Base-by-base conservation (phyloP, 2,888 invertebrate species). In the Protodeltote pygarga region DNA sequence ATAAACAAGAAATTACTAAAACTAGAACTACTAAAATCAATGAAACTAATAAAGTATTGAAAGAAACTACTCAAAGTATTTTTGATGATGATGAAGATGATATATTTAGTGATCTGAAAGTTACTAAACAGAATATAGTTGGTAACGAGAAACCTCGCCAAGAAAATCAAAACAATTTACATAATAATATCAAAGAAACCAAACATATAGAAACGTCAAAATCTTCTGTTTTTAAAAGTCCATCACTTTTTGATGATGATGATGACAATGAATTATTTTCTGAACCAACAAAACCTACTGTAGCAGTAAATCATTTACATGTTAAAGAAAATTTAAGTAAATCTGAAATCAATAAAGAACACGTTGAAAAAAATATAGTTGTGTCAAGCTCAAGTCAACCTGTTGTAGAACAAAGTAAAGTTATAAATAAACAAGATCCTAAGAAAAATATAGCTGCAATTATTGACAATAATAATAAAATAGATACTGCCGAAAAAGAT, bases 31-130 rank as follows among this genome's bases (percentile, higher is more conserved):
- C 11, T 41, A 51, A 37, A 45, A 10, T 14, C 21, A 53, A 19
- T 33, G 46, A 62, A 24, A 40, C 48, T 17, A 11, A 37, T 14
- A 60, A 54, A 6, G 14, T 42, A 16, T 58, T 27, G 33, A 65
- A 59, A 54, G 48, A 49, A 14, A 60, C 21, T 1, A 13, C 32
- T 42, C 40, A 60, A 46, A 76, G 69, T 49, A 65, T 86, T 34
- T 85, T 88, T 53, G 82, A 82, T 62, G 82, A 82, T 14, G 78
- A 78, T 46, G 83, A 78, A 37, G 81, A 81, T 57, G 80, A 80
- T 27, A 49, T 83, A 25, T 84, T 84, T 49, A 59, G 47, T 27
- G 73, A 79, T 35, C 48, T 60, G 11, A 63, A 59, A 45, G 45
- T 19, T 19, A 57, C 14, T 33, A 47, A 42, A 39, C 4, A 5